Evolutionary conservation across 2,888 invertebrate genomes (phyloP).

Genomic region (Pseudococcus longispinus): DNA sequence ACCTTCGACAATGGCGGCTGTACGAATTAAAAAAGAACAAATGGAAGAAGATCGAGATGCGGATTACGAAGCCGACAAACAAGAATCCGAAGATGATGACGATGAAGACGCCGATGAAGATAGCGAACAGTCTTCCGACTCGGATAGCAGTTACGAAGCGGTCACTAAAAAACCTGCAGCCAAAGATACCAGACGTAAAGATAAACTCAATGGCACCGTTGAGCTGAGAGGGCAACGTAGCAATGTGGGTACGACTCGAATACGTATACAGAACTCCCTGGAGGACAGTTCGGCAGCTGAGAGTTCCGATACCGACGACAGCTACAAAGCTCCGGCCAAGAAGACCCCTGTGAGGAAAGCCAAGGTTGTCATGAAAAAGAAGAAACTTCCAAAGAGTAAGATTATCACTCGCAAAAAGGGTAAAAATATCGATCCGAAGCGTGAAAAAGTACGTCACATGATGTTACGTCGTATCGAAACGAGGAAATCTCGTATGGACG

Average conservation of each 20-base stretch:
- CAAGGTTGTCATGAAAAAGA: conserved; percentile 45
- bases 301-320: conserved; percentile 24
- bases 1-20: conserved; percentile 27
- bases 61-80: not conserved
- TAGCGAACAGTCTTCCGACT: not conserved
- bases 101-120: not conserved
- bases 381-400: conserved; percentile 52
- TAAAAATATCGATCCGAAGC: conserved; percentile 26
- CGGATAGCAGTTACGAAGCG: not conserved
- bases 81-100: not conserved
- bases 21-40: conserved; percentile 9
- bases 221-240: conserved; percentile 45
- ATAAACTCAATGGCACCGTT: not conserved
- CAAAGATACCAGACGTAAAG: not conserved
- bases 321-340: not conserved
- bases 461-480: conserved; percentile 48
- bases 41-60: not conserved
- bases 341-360: not conserved
- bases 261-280: conserved; percentile 34
- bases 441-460: conserved; percentile 42
- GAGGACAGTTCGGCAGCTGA: conserved; percentile 25
- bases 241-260: conserved; percentile 1
- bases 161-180: not conserved
- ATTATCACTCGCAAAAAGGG: not conserved
- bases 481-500: conserved; percentile 38